A percentile compares a stretch with the other conserved stretches of the same genome.
Evolutionary conservation across 2,113 vertebrate species (phyloP).

Genomic region (Larimichthys crocea): DNA sequence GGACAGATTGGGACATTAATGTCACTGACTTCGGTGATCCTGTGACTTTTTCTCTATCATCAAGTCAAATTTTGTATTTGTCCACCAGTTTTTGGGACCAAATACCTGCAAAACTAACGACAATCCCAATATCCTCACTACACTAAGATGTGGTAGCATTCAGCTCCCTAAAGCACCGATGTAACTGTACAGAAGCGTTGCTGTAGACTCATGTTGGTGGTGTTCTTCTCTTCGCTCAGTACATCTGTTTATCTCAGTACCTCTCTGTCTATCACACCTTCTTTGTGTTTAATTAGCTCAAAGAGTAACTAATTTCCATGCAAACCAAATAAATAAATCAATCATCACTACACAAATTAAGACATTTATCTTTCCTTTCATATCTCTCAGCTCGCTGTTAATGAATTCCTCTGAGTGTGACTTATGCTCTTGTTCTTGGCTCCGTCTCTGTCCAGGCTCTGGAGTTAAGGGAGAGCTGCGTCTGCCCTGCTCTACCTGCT

Average conservation of each 20-base stretch:
- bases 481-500: slow-evolving; percentile 89
- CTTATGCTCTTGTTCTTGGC: not conserved
- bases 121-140: no score
- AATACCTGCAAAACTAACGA: not conserved
- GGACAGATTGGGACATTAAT: not conserved
- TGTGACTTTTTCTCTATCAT: not conserved
- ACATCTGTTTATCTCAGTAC: not conserved
- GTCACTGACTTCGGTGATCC: not conserved
- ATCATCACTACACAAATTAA: not conserved
- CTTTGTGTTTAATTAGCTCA: not conserved
- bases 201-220: not conserved
- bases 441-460: slow-evolving; percentile 87
- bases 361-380: not conserved
- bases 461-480: slow-evolving; percentile 90
- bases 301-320: not conserved
- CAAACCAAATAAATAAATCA: slow-evolving; percentile 8
- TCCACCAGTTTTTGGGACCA: not conserved
- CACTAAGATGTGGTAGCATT: not conserved
- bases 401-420: not conserved
- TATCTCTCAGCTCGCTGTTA: not conserved
- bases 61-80: not conserved
- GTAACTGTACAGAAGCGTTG: no score
- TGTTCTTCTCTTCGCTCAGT: no score
- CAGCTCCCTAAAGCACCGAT: not conserved
- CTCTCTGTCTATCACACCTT: not conserved